These are phyloP conservation scores for Melanotaenia maccullochi DNA, from an alignment of 2,797 vertebrate species.

Conservation along the genomic window DNA sequence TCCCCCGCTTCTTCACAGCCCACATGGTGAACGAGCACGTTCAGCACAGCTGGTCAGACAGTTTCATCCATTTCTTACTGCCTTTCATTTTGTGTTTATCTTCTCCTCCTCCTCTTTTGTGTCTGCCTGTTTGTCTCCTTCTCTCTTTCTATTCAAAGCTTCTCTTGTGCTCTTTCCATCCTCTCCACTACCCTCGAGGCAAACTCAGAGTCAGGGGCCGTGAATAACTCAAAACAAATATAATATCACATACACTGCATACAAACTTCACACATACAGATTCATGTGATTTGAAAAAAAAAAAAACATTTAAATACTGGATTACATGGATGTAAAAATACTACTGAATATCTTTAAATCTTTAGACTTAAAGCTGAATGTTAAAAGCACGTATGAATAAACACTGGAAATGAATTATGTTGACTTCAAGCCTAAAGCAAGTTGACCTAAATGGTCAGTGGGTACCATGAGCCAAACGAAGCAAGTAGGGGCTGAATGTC, in stretches of 20 bases:
- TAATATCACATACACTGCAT: conserved; percentile 25
- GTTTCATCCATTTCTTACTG: conserved; percentile 40
- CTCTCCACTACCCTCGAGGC: conserved; percentile 46
- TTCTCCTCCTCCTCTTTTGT: conserved; percentile 14
- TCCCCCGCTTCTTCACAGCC: conserved; percentile 40
- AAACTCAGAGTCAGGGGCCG: conserved; percentile 60
- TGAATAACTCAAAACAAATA: conserved; percentile 57
- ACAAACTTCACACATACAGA: conserved; percentile 41
- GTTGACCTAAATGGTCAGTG: conserved; percentile 65
- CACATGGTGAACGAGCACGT: conserved; percentile 52
- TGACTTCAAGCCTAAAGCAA: conserved; percentile 52
- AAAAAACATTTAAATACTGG: neutral
- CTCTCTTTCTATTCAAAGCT: conserved; percentile 39
- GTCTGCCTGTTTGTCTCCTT: neutral
- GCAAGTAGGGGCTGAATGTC: conserved; percentile 15
- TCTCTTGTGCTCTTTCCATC: conserved; percentile 47
- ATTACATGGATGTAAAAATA: neutral
- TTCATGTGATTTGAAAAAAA: neutral
- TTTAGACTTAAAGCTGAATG: neutral
- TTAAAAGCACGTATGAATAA: conserved; percentile 36
- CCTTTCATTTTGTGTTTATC: conserved; percentile 54
- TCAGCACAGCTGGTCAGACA: conserved; percentile 62
- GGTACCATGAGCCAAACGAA: conserved; percentile 44
- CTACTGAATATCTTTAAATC: neutral
- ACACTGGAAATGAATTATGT: conserved; percentile 34